phyloP scores from a whole-genome alignment of 2,797 vertebrate species.

The Hyperoplus immaculatus region DNA sequence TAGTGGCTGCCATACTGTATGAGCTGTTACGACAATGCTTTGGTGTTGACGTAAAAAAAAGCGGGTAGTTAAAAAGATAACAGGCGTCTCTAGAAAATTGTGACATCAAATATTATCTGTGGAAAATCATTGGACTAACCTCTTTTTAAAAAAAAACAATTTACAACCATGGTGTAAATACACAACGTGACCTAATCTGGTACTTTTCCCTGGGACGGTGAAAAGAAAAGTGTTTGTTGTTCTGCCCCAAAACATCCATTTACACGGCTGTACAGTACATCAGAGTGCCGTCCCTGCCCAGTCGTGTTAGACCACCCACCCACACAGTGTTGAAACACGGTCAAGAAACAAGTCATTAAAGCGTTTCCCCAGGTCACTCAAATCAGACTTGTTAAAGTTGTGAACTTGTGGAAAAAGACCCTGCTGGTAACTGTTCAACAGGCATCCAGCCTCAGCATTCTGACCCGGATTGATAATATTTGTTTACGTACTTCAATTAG shows the following conservation, averaged over 20 bases:
- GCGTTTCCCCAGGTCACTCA: conserved; percentile 85
- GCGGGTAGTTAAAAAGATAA: conserved; percentile 35
- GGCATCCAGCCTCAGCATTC: conserved; percentile 49
- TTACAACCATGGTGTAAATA: conserved; percentile 74
- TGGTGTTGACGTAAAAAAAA: not conserved
- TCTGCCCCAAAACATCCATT: conserved; percentile 78
- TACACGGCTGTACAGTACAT: conserved; percentile 72
- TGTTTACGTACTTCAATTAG: conserved; percentile 28
- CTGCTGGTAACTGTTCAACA: conserved; percentile 62
- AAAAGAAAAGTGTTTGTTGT: conserved; percentile 83
- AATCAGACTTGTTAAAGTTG: conserved; percentile 84
- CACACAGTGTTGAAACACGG: conserved; percentile 78
- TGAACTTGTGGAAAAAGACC: conserved; percentile 72
- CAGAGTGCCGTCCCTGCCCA: conserved; percentile 75
- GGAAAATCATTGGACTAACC: conserved; percentile 65
- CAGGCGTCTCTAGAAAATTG: not conserved
- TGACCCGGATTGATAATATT: conserved; percentile 66
- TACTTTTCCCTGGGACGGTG: conserved; percentile 65
- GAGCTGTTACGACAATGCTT: not conserved
- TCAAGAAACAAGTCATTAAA: conserved; percentile 84
- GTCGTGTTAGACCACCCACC: conserved; percentile 85
- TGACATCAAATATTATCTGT: conserved; percentile 62
- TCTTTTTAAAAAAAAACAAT: conserved; percentile 67
- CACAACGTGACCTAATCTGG: conserved; percentile 70
- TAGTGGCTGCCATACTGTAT: not conserved